These are phyloP conservation scores for Ryuthela nishihirai DNA, from an alignment of 2,888 invertebrate genomes.

Conservation along the genomic window DNA sequence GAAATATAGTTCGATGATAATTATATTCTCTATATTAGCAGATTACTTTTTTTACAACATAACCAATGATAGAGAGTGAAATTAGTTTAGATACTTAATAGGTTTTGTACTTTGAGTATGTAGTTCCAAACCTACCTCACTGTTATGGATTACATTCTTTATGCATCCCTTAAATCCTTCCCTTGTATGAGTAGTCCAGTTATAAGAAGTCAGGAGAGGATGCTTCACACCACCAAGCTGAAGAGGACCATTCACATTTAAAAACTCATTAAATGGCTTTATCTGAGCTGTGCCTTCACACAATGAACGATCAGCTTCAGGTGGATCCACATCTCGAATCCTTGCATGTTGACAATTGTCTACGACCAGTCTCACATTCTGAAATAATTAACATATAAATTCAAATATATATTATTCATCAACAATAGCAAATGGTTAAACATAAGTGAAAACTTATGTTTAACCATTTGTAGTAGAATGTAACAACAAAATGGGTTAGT, in stretches of 20 bases:
- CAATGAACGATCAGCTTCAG: slow-evolving; percentile 78
- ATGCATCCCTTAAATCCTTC: slow-evolving; percentile 90
- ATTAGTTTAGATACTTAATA: no score
- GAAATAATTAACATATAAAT: slow-evolving; percentile 35
- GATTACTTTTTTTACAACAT: no score
- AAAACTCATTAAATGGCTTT: slow-evolving; percentile 89
- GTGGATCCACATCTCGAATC: slow-evolving; percentile 63
- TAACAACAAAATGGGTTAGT: no score
- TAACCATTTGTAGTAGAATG: no score
- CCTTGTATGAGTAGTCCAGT: slow-evolving; percentile 24
- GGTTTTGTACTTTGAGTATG: no score
- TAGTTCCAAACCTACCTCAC: slow-evolving; percentile 55
- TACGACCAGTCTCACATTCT: slow-evolving; percentile 82
- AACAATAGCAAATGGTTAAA: background rate
- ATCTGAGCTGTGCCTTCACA: slow-evolving; percentile 77
- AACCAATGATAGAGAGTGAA: no score
- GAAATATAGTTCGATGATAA: no score
- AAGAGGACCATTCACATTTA: slow-evolving; percentile 90
- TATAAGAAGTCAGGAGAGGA: slow-evolving; percentile 10
- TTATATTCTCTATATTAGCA: no score
- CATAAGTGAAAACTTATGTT: no score
- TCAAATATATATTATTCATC: background rate
- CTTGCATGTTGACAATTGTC: slow-evolving; percentile 88
- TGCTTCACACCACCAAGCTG: slow-evolving; percentile 91
- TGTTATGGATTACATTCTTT: slow-evolving; percentile 90